Evolutionary conservation across 1,140 invertebrate species (phyloP).

Genomic region (Chrysoperla carnea): DNA sequence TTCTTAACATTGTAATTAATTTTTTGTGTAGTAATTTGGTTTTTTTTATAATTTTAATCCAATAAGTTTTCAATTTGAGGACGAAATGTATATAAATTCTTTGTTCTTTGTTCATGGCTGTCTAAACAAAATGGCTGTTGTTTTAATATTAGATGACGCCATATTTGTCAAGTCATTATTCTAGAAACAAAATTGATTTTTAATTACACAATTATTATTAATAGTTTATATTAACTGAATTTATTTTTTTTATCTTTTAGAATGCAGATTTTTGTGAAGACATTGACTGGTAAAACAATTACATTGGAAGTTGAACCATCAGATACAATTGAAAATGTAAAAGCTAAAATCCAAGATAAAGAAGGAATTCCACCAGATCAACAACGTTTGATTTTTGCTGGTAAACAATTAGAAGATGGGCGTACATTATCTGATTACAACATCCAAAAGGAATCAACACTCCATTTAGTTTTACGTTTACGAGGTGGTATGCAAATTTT

Average conservation of each 20-base stretch:
- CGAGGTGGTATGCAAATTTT: conserved; percentile 62
- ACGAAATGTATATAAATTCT: no score
- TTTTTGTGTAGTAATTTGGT: no score
- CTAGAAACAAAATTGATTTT: no score
- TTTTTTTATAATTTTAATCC: no score
- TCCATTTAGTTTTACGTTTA: conserved; percentile 57
- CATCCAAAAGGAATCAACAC: conserved; percentile 82
- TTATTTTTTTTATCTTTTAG: conserved; percentile 6
- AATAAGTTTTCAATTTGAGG: no score
- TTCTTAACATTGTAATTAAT: no score
- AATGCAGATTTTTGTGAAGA: conserved; percentile 48
- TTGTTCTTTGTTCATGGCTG: no score
- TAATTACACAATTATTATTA: no score
- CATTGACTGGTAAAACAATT: conserved; percentile 51
- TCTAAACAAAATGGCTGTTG: no score
- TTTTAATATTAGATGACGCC: no score
- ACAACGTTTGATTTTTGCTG: conserved; percentile 40
- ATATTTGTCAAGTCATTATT: no score
- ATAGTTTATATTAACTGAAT: no score
- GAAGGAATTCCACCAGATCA: conserved; percentile 47
- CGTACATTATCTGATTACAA: conserved; percentile 51
- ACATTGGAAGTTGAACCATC: conserved; percentile 46
- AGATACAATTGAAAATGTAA: conserved; percentile 49
- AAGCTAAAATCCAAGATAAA: conserved; percentile 47
- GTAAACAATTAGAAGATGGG: conserved; percentile 48